Conservation (phyloP, 2,888 invertebrate species). For the Drosophila mulleri region DNA sequence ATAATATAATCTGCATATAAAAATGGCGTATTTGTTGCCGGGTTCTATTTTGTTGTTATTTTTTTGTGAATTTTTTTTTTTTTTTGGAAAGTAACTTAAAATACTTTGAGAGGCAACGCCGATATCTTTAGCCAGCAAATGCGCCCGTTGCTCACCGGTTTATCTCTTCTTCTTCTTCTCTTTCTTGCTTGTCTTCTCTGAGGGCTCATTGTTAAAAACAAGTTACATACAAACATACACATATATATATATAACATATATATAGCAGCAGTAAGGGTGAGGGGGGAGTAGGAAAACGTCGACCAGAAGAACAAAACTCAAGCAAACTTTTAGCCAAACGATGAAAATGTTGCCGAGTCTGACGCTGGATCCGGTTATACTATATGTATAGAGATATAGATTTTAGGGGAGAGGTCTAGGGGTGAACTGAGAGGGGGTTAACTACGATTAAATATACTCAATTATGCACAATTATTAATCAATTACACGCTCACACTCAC, state of each 20-base stretch:
- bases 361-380: conserved; percentile 1
- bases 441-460: conserved; percentile 6
- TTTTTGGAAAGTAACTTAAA: conserved; percentile 34
- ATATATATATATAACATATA: conserved; percentile 31
- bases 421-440: conserved; percentile 3
- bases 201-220: conserved; percentile 24
- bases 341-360: conserved; percentile 22
- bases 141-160: conserved; percentile 74
- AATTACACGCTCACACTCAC: conserved; percentile 18
- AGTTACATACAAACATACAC: conserved; percentile 32
- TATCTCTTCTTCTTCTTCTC: conserved; percentile 16
- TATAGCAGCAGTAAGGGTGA: conserved; percentile 28
- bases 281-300: neutral
- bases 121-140: conserved; percentile 82
- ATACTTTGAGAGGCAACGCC: conserved; percentile 75
- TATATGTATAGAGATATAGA: neutral
- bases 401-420: neutral
- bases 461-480: conserved; percentile 45
- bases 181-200: conserved; percentile 51
- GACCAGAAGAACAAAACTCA: conserved; percentile 22
- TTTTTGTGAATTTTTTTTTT: neutral
- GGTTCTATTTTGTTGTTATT: neutral
- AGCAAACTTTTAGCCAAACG: conserved; percentile 7
- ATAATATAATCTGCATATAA: conserved; percentile 40
- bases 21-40: conserved; percentile 23